A percentile compares a stretch with the other conserved stretches of the same genome.
Evolutionary conservation across 2,113 vertebrate genomes (phyloP).

Genomic region (Callipepla californica): DNA sequence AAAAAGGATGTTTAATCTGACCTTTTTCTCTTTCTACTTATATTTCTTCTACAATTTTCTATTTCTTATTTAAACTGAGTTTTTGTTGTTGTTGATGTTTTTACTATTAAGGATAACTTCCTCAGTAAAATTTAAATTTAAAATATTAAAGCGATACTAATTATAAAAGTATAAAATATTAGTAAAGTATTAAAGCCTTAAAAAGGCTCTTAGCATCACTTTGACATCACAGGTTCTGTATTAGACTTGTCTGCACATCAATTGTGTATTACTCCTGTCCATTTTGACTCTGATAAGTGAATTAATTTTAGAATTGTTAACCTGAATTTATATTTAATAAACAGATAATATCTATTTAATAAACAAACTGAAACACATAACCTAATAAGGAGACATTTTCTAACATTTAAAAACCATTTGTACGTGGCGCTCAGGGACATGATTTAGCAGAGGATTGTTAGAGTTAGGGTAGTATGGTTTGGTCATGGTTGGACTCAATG

Average conservation of each 20-base stretch:
- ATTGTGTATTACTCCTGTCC: not conserved
- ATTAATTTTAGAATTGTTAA: not conserved
- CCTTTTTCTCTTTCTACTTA: not conserved
- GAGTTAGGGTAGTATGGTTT: too few relatives aligned
- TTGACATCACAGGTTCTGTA: not conserved
- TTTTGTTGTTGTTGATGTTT: not conserved
- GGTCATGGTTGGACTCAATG: too few relatives aligned
- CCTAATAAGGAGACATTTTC: not conserved
- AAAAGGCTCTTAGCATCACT: not conserved
- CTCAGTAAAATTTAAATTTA: not conserved
- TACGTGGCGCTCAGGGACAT: too few relatives aligned
- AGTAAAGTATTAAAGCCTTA: not conserved
- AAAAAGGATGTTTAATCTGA: not conserved
- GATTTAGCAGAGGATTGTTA: too few relatives aligned
- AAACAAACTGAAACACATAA: not conserved
- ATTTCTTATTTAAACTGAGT: not conserved
- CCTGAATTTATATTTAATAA: not conserved
- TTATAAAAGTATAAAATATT: not conserved
- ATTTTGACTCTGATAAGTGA: not conserved
- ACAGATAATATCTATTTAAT: not conserved
- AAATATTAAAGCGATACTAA: not conserved
- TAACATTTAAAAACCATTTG: not conserved
- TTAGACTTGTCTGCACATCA: accelerated
- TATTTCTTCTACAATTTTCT: not conserved
- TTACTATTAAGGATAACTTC: not conserved